phyloP scores from a whole-genome alignment of 92 coral and sea anemone genomes.

The Porites cylindrica region DNA sequence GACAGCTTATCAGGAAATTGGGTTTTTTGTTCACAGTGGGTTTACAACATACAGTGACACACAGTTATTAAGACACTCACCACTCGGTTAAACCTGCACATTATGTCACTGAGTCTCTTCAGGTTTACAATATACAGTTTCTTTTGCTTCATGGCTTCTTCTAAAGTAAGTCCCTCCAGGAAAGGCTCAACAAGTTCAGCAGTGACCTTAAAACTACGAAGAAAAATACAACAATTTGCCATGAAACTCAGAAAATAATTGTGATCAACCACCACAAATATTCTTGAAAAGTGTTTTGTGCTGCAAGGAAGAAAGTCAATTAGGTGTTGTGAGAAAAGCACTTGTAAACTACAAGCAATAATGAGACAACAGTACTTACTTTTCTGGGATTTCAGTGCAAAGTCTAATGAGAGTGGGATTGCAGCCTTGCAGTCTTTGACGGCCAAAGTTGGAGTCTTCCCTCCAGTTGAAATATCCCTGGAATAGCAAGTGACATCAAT shows the following conservation, averaged over 20 bases:
- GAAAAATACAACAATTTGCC: too few species aligned
- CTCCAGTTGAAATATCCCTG: slow-evolving; percentile 94
- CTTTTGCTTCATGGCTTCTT: slow-evolving; percentile 85
- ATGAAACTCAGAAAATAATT: background rate
- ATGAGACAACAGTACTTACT: slow-evolving; percentile 55
- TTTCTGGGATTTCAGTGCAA: slow-evolving; percentile 92
- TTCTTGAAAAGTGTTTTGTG: too few species aligned
- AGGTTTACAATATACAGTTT: slow-evolving; percentile 89
- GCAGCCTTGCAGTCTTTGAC: slow-evolving; percentile 97
- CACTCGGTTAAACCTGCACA: slow-evolving; percentile 92
- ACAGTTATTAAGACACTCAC: slow-evolving; percentile 48
- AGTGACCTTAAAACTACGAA: slow-evolving; percentile 82
- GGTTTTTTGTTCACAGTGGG: too few species aligned
- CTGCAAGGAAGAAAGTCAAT: too few species aligned
- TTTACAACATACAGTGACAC: too few species aligned
- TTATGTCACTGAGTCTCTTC: slow-evolving; percentile 72
- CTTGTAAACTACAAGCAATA: too few species aligned
- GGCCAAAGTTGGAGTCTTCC: slow-evolving; percentile 92
- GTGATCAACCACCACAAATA: too few species aligned
- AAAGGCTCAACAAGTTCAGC: slow-evolving; percentile 92
- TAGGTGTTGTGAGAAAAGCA: too few species aligned
- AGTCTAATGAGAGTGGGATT: slow-evolving; percentile 87
- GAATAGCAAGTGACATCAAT: background rate
- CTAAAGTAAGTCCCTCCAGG: slow-evolving; percentile 84
- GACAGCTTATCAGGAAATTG: too few species aligned